Evolutionary conservation across 2,888 invertebrate genomes (phyloP).

Genomic region (Mechanitis messenoides): DNA sequence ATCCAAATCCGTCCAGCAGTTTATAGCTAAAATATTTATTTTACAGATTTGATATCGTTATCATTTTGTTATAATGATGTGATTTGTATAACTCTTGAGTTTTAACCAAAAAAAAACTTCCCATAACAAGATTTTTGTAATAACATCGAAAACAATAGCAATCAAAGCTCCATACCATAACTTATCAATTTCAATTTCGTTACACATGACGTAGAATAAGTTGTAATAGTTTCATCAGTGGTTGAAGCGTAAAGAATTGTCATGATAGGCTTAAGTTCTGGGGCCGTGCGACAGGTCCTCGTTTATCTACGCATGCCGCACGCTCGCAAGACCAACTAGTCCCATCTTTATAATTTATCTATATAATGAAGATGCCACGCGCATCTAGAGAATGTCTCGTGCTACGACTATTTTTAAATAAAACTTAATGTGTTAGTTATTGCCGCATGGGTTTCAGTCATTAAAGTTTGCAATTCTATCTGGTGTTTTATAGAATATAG

Average conservation of each 20-base stretch:
- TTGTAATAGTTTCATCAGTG: slow-evolving; percentile 25
- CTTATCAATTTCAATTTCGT: slow-evolving; percentile 13
- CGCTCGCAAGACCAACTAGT: slow-evolving; percentile 50
- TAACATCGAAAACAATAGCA: not conserved
- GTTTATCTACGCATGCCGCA: slow-evolving; percentile 72
- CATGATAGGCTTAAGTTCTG: slow-evolving; percentile 33
- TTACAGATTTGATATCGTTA: too few relatives aligned
- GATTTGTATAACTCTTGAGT: too few relatives aligned
- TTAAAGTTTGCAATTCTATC: too few relatives aligned
- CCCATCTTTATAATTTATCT: slow-evolving; percentile 40
- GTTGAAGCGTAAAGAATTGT: slow-evolving; percentile 37
- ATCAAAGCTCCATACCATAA: not conserved
- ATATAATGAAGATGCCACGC: slow-evolving; percentile 54
- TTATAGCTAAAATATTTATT: too few relatives aligned
- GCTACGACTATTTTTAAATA: slow-evolving; percentile 39
- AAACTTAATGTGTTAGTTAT: slow-evolving; percentile 9
- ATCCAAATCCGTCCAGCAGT: too few relatives aligned
- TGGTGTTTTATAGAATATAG: too few relatives aligned
- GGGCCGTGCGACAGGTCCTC: slow-evolving; percentile 72
- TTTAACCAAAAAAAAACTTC: not conserved
- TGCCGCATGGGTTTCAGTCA: not conserved
- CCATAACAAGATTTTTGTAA: not conserved
- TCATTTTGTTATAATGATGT: too few relatives aligned
- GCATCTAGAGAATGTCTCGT: slow-evolving; percentile 44
- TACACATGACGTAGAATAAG: slow-evolving; percentile 13